Base-by-base conservation (phyloP, 2,888 invertebrate species). In the Tetropium fuscum region DNA sequence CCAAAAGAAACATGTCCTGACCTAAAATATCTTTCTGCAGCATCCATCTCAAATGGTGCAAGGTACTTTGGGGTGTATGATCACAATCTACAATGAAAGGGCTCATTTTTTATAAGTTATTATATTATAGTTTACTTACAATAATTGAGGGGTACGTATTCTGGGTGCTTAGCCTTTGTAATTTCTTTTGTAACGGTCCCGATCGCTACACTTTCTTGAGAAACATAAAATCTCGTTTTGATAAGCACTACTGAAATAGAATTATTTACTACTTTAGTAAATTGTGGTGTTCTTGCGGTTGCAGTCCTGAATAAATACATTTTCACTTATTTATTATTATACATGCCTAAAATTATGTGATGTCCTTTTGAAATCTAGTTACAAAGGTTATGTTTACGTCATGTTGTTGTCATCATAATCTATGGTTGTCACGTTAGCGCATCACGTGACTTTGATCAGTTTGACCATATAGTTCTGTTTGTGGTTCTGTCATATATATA, bases 1-100 rank as follows among this genome's bases (percentile, higher is more conserved):
- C 98, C 58, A 98, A 87, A 25, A 98, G 84, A 80, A 98, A 98
- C 83, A 98, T 94, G 77, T 98, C 98, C 81, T 98, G 98, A 0
- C 93, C 92, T 2, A 98, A 83, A 16, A 89, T 78, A 81, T 98
- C 97, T 79, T 98, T 98, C 78, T 98, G 97, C 84, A 97, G 87
- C 89, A 98, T 95, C 98, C 98, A 98, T 87, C 93, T 86, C 70
- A 98, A 82, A 79, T 96, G 93, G 61, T 90, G 87, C 3, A 95
- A 81, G 0, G 88, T 87, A 58, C 90, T 90, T 82, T 95, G 95
- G 11, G 87, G 86, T 49, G 89, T 75, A 47, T 86, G 81, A 55
- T 87, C 84, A 10, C 84, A 78, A 71, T 89, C 89, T 78, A 84
- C 73, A 78, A 72, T 16, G n/a, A 18, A 19, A 2, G n/a, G 5